phyloP scores from a whole-genome alignment of 1,140 invertebrate genomes.

The Neuroterus valhalla region DNA sequence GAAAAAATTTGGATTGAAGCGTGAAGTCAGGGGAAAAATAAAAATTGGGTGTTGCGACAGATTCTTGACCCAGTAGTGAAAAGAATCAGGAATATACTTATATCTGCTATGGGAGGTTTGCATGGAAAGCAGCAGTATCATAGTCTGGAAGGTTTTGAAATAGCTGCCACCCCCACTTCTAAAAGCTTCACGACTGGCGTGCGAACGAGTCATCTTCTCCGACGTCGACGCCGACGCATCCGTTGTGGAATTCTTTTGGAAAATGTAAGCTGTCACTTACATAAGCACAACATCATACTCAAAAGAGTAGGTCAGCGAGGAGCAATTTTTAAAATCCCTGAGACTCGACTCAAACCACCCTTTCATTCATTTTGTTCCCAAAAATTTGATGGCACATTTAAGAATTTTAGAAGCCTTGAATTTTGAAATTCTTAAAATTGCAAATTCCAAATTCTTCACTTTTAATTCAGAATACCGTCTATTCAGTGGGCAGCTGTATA shows the following conservation, averaged over 20 bases:
- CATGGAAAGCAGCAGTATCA: slow-evolving; percentile 66
- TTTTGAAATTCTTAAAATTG: no score
- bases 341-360: neutral
- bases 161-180: slow-evolving; percentile 47
- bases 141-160: slow-evolving; percentile 66
- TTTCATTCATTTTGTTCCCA: neutral
- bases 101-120: slow-evolving; percentile 2
- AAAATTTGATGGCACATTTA: neutral
- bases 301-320: slow-evolving; percentile 24
- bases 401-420: no score
- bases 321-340: neutral
- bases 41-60: slow-evolving; percentile 8
- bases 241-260: slow-evolving; percentile 25
- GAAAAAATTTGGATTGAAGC: neutral
- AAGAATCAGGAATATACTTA: neutral
- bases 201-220: neutral
- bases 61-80: neutral
- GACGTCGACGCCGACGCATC: slow-evolving; percentile 9
- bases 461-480: no score
- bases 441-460: no score
- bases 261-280: neutral
- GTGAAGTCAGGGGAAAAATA: neutral
- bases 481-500: no score
- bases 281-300: slow-evolving; percentile 2
- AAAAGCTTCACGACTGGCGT: slow-evolving; percentile 8